A percentile compares a stretch with the other conserved stretches of the same genome.
phyloP scores from a whole-genome alignment of 2,797 vertebrate genomes.

The Malacoraja senta region DNA sequence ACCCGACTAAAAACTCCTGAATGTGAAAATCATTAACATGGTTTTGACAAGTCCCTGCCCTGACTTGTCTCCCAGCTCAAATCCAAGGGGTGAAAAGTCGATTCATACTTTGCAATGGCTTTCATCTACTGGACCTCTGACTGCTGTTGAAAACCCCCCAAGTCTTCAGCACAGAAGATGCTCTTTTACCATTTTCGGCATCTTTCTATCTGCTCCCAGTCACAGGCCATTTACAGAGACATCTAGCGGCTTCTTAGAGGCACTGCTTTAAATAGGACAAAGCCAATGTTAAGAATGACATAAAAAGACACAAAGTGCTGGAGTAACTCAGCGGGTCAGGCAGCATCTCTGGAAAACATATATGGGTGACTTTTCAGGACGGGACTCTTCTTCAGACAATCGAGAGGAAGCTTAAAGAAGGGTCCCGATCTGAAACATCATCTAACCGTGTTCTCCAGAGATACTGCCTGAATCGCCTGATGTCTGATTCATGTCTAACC shows the following conservation, averaged over 20 bases:
- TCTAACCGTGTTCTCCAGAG: no score
- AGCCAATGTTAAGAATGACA: neutral
- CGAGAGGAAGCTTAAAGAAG: no score
- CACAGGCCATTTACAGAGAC: neutral
- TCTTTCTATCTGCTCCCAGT: neutral
- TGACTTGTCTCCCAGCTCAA: neutral
- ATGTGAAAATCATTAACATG: neutral
- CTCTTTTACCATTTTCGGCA: neutral
- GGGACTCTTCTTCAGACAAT: no score
- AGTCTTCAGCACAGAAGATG: no score
- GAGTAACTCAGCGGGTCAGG: no score
- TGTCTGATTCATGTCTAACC: no score
- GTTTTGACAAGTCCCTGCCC: no score
- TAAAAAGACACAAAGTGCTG: no score
- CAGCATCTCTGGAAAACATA: no score
- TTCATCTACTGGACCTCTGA: neutral
- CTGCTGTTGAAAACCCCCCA: neutral
- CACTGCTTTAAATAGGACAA: neutral
- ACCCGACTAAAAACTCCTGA: neutral
- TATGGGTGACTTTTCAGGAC: no score
- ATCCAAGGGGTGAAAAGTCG: neutral
- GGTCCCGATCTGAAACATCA: no score
- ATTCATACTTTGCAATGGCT: neutral
- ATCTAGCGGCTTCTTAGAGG: neutral
- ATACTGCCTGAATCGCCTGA: no score